These are phyloP conservation scores for Hippocampus comes DNA, from an alignment of 2,113 vertebrate genomes.

Conservation along the genomic window DNA sequence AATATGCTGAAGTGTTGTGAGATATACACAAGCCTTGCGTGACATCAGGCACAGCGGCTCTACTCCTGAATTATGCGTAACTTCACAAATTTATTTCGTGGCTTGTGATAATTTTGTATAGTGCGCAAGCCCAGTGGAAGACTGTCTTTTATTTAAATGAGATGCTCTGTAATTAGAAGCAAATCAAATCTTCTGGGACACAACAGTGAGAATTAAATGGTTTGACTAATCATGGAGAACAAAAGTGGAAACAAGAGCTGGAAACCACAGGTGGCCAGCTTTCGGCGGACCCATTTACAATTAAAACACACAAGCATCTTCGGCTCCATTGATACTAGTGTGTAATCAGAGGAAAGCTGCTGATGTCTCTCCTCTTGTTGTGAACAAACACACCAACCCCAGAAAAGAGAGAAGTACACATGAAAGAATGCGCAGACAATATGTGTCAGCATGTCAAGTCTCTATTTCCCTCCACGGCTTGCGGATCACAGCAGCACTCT, in stretches of 20 bases:
- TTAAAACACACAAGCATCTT: constrained; percentile 27
- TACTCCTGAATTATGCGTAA: background rate
- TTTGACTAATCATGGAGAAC: constrained; percentile 12
- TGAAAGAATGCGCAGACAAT: constrained; percentile 22
- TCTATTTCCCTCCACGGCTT: constrained; percentile 13
- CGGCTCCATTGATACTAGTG: background rate
- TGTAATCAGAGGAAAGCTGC: background rate
- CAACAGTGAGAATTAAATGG: constrained; percentile 36
- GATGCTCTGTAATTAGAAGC: constrained; percentile 31
- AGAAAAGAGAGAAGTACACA: background rate
- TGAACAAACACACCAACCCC: background rate
- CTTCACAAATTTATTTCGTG: background rate
- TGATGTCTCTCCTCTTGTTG: background rate
- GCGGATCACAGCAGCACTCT: constrained; percentile 42
- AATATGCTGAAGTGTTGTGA: background rate
- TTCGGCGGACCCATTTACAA: constrained; percentile 36
- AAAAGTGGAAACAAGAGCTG: constrained; percentile 37
- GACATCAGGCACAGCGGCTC: background rate
- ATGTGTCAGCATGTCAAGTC: constrained; percentile 43
- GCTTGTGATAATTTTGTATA: background rate
- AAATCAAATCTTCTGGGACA: constrained; percentile 25
- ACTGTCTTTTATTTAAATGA: constrained; percentile 35
- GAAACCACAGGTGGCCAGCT: constrained; percentile 30
- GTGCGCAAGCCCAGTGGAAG: background rate
- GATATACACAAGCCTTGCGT: background rate